A percentile compares a stretch with the other conserved stretches of the same genome.
These are phyloP conservation scores for Miltochrista miniata DNA, from an alignment of 2,888 invertebrate genomes.

Conservation along the genomic window DNA sequence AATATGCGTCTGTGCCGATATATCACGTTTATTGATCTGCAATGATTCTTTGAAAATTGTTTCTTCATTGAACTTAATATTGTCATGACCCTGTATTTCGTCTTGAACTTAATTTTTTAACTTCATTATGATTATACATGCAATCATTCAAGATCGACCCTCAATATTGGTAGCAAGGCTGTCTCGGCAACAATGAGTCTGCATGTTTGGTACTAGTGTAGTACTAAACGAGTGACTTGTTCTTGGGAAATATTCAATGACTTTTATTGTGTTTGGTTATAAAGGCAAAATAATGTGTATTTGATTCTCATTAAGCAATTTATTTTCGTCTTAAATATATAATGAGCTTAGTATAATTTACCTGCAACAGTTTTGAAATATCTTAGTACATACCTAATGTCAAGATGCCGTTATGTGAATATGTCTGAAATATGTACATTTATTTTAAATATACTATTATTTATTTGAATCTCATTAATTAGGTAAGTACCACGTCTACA, in stretches of 20 bases:
- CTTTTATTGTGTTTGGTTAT: neutral
- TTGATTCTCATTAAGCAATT: neutral
- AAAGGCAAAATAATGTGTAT: neutral
- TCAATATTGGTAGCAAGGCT: slow-evolving; percentile 32
- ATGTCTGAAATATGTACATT: too few species aligned
- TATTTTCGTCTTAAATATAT: too few species aligned
- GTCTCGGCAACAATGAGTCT: slow-evolving; percentile 29
- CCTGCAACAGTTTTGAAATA: too few species aligned
- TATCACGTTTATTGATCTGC: too few species aligned
- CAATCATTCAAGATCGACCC: slow-evolving; percentile 20
- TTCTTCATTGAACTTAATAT: neutral
- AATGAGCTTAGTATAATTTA: too few species aligned
- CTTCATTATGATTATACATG: slow-evolving; percentile 26
- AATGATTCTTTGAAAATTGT: too few species aligned
- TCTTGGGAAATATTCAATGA: neutral
- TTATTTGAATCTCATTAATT: too few species aligned
- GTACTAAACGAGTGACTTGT: slow-evolving; percentile 13
- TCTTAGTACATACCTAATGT: too few species aligned
- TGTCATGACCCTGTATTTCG: neutral
- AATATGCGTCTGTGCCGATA: too few species aligned
- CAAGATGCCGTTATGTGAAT: too few species aligned
- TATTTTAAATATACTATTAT: too few species aligned
- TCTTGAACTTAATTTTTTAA: neutral
- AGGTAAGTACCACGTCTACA: too few species aligned
- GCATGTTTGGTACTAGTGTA: slow-evolving; percentile 16